phyloP scores from a whole-genome alignment of 2,113 vertebrate genomes.

The Hipposideros armiger region DNA sequence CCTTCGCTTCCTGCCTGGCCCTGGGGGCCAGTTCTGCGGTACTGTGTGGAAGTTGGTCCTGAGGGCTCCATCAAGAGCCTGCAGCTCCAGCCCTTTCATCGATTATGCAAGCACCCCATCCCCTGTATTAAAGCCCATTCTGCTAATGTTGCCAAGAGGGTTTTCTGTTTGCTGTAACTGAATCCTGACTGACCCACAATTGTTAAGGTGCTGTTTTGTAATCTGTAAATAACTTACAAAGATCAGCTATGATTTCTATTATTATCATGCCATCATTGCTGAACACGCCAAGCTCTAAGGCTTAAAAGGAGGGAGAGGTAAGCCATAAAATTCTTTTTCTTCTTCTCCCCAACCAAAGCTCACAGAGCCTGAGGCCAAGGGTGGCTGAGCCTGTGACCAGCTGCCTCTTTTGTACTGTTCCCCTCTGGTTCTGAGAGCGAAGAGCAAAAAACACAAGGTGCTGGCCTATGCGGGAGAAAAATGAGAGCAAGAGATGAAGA shows the following conservation, averaged over 20 bases:
- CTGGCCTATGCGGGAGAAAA: background rate
- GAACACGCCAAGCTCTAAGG: background rate
- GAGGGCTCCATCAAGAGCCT: background rate
- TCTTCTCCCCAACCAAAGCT: background rate
- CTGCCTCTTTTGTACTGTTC: background rate
- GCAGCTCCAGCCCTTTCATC: background rate
- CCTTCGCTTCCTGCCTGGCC: background rate
- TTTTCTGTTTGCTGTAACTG: background rate
- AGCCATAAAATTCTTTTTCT: background rate
- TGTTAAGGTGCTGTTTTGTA: background rate
- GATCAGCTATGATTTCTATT: background rate
- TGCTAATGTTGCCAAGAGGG: background rate
- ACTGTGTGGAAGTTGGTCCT: background rate
- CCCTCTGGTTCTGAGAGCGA: background rate
- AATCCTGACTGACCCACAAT: background rate
- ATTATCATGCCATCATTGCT: background rate
- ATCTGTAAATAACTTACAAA: conserved; percentile 30
- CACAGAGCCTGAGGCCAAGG: background rate
- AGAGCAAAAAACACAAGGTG: background rate
- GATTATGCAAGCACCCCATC: background rate
- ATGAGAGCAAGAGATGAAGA: background rate
- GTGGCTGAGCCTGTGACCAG: background rate
- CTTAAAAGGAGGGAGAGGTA: background rate
- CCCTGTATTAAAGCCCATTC: background rate
- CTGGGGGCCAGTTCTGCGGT: background rate